Conservation (phyloP, 2,797 vertebrate species). For the Gastrophryne carolinensis region DNA sequence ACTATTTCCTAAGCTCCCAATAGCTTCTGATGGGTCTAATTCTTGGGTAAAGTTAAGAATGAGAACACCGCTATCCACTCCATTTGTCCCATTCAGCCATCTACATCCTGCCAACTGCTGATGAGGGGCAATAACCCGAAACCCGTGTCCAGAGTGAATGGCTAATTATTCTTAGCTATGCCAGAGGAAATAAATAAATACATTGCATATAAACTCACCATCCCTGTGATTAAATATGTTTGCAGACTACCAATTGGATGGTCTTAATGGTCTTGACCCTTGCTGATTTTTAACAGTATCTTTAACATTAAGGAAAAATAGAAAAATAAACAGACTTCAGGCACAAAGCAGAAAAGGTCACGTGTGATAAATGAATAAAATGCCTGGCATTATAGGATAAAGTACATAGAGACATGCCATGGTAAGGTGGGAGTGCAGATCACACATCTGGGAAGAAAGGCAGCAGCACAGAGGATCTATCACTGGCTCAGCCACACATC, state of each 20-base stretch:
- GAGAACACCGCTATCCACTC: no score
- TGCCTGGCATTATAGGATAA: not conserved
- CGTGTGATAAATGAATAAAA: conserved; percentile 4
- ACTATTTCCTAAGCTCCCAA: no score
- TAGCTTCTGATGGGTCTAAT: no score
- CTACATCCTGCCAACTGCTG: no score
- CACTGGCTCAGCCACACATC: conserved; percentile 19
- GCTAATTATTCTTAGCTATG: no score
- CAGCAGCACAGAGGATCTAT: conserved; percentile 12
- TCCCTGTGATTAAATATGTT: not conserved
- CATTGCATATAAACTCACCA: not conserved
- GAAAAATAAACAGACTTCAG: no score
- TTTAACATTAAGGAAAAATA: not conserved
- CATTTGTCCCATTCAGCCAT: no score
- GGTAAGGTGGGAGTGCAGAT: conserved; percentile 19
- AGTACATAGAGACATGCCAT: conserved; percentile 2
- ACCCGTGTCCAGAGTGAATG: no score
- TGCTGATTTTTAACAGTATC: not conserved
- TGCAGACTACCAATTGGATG: not conserved
- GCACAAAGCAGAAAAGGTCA: not conserved
- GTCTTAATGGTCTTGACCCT: not conserved
- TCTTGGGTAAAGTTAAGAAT: no score
- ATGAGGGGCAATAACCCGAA: no score
- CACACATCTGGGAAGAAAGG: conserved; percentile 20
- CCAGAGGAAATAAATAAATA: not conserved